Evolutionary conservation across 2,113 vertebrate genomes (phyloP).

Genomic region (Chloebia gouldiae): DNA sequence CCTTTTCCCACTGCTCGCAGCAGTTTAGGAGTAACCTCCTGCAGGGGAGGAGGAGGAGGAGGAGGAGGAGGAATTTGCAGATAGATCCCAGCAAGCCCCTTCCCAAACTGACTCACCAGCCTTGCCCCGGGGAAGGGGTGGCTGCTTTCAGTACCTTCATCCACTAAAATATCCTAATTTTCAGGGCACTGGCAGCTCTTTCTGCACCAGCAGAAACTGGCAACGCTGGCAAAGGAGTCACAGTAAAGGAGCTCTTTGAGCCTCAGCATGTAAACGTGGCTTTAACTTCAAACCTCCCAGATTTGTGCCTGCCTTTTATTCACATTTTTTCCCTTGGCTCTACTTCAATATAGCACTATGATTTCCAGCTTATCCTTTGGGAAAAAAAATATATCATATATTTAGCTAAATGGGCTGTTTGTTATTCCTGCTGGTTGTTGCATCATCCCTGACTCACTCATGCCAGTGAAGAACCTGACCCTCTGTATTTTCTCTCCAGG

Average conservation of each 20-base stretch:
- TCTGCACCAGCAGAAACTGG: fast-evolving
- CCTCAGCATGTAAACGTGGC: not conserved
- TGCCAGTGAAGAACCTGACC: not conserved
- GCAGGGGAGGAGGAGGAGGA: not conserved
- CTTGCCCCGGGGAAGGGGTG: not conserved
- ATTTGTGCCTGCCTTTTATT: not conserved
- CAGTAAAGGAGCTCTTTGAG: not conserved
- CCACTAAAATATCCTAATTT: not conserved
- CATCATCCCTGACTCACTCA: not conserved
- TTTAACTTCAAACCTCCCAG: not conserved
- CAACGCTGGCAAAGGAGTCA: fast-evolving
- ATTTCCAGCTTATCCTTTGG: conserved; percentile 13
- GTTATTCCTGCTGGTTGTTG: not conserved
- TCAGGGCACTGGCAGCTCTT: not conserved
- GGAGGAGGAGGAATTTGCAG: not conserved
- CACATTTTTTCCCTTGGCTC: not conserved
- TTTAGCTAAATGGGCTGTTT: conserved; percentile 18
- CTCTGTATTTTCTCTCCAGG: not conserved
- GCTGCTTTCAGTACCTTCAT: not conserved
- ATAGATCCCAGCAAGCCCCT: not conserved
- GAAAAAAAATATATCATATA: not conserved
- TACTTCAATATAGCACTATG: not conserved
- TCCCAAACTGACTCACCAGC: not conserved
- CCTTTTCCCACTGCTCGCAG: not conserved
- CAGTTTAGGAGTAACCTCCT: not conserved